Evolutionary conservation across 2,113 vertebrate genomes (phyloP).

Genomic region (Mustela lutreola): DNA sequence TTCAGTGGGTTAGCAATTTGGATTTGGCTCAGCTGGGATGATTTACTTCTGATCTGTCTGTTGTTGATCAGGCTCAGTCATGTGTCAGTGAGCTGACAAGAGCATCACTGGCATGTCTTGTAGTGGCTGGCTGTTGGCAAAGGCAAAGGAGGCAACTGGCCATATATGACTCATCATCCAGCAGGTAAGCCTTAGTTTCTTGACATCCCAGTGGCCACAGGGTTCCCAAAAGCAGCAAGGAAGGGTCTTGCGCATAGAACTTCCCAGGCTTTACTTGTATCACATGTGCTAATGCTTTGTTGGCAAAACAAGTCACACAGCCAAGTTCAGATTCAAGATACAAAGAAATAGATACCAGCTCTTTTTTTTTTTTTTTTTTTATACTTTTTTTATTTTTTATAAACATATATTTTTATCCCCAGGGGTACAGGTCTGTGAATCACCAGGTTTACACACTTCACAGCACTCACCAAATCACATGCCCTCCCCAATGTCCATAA

Average conservation of each 20-base stretch:
- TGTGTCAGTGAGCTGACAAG: neutral
- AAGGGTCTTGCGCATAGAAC: neutral
- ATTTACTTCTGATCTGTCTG: neutral
- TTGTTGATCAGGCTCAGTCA: neutral
- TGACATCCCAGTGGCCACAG: neutral
- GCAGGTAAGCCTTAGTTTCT: neutral
- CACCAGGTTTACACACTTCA: too few species aligned
- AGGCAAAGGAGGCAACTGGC: neutral
- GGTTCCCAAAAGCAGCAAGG: neutral
- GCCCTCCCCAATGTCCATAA: too few species aligned
- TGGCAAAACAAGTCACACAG: neutral
- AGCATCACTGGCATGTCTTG: neutral
- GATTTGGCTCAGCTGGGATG: neutral
- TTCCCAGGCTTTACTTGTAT: neutral
- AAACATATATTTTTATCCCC: too few species aligned
- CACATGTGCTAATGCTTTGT: neutral
- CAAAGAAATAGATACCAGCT: neutral
- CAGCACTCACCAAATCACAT: too few species aligned
- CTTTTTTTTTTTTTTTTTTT: too few species aligned
- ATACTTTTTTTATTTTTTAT: too few species aligned
- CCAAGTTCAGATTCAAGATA: neutral
- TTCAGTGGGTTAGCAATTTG: neutral
- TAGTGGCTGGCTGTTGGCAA: neutral
- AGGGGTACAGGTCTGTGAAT: too few species aligned
- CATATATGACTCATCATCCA: neutral